Base-by-base conservation (phyloP, 2,113 vertebrate species). In the Sinocyclocheilus grahami region DNA sequence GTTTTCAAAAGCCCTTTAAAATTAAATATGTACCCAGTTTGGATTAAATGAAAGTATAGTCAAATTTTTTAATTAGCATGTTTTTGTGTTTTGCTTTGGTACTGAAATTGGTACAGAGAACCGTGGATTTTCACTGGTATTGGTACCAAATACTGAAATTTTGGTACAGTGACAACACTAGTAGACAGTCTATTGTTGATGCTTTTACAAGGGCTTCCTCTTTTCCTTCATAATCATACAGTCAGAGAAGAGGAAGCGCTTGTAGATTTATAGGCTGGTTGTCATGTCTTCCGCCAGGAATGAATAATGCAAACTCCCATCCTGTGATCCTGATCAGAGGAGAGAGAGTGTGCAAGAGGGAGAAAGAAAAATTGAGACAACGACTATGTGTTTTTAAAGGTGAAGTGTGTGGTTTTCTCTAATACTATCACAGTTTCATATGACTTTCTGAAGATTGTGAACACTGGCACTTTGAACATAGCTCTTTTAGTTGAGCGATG, bases 291-390 rank as follows among this genome's bases (percentile, higher is more conserved):
- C 67, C 27, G 69, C 67, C 74, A 84, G 42, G 24, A 53, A 87
- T 87, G 42, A 90, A 90, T 90, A 88, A 90, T 88, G 53, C 33
- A 88, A 42, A 11, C 37, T 13, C 24, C 62, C 81, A 81, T 65
- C 55, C 62, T 78, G 51, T 84, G 75, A 87, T 86, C 39, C 60
- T 74, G 65, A 77, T 39, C 60, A 71, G 22, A 87, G n/a, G 18
- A 80, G 63, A 51, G 13, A 42, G 33, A 27, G 16, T 48, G 37
- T 33, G 60, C 22, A 48, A 78, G n/a, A 85, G n/a, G n/a, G 42
- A 63, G 33, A 78, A 48, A 65, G 16, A 37, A 46, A 71, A 20
- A 87, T 10, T 37, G n/a, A 83, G 24, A 84, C 24, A 75, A 75
- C 48, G 42, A 76, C 74, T 76, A 71, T 71, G 74, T 74, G 20